Evolutionary conservation across 2,888 invertebrate genomes (phyloP), one percentile per base, ranked within the genome.

Genomic region (Limnephilus marmoratus): DNA sequence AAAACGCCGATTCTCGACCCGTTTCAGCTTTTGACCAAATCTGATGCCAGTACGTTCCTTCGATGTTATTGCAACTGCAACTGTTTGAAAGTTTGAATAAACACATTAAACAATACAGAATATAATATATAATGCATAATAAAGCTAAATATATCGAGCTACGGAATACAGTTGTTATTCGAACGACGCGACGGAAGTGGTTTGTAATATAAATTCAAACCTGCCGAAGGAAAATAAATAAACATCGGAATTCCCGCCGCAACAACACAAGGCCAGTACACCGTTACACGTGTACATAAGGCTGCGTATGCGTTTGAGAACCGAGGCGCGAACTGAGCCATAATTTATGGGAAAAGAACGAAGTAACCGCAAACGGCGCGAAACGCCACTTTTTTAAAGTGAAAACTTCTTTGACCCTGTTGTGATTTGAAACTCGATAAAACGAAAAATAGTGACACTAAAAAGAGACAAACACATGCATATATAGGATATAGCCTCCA

Each of bases 171-270:
- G 68, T 68, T 68, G 68, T 68, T 68, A 68, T 68, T 68, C n/a
- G n/a, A n/a, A 68, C 15, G 15, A 15, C 24, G 13, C 24, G 4
- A 37, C 24, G 83, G 34, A 83, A 83, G 83, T 83, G 83, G 83
- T 83, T 83, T 83, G 83, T 7, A 37, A 83, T 37, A 86, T 49
- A 49, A 86, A 86, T 45, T 86, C 86, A 49, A 86, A 85, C 45
- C 18, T 85, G 85, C 41, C 45, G 85, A 45, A 85, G 85, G 37
- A 85, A 45, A 41, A 37, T 34, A 83, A 83, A 83, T 83, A 34
- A 45, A n/a, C 86, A 45, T n/a, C 29, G 15, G 9, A n/a, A 86
- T 86, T 29, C 86, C 41, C 49, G 24, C 45, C 24, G 24, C 68
- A 15, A 86, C n/a, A 12, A 45, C 45, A 29, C 41, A 85, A 37